phyloP scores from a whole-genome alignment of 2,888 invertebrate species.

The Diloba caeruleocephala region DNA sequence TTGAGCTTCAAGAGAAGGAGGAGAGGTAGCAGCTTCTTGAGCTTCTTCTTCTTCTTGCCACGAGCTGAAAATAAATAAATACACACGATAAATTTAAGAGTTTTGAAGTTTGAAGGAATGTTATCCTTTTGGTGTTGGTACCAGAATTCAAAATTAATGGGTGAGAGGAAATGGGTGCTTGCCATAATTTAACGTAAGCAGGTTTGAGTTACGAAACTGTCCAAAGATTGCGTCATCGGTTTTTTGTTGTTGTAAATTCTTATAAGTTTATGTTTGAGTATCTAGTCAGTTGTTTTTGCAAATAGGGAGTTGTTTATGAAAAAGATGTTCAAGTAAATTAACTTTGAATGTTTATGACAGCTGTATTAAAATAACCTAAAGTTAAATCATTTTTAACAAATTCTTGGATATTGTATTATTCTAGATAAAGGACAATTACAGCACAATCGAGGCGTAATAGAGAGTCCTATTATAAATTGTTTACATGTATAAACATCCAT shows the following conservation, averaged over 20 bases:
- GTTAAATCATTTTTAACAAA: neutral
- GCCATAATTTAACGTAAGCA: neutral
- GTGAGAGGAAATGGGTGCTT: neutral
- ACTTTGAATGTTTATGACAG: neutral
- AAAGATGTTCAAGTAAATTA: conserved; percentile 27
- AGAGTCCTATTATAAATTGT: conserved; percentile 2
- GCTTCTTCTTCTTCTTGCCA: conserved; percentile 94
- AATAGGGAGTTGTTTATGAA: conserved; percentile 39
- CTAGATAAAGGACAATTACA: neutral
- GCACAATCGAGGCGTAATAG: neutral
- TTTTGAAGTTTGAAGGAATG: neutral
- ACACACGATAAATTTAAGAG: too few species aligned
- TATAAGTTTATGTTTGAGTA: too few species aligned
- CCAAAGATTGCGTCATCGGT: conserved; percentile 15
- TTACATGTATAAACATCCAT: conserved; percentile 10
- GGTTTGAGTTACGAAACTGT: conserved; percentile 6
- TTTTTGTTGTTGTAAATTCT: too few species aligned
- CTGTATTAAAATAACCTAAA: neutral
- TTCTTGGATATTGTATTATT: neutral
- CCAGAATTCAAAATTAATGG: conserved; percentile 7
- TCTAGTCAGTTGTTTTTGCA: conserved; percentile 17
- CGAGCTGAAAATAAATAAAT: conserved; percentile 88
- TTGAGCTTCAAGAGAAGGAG: conserved; percentile 94
- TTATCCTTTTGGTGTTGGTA: conserved; percentile 2
- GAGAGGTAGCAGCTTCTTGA: conserved; percentile 93